Base-by-base conservation (phyloP, 2,888 invertebrate species). In the Drosophila borealis region DNA sequence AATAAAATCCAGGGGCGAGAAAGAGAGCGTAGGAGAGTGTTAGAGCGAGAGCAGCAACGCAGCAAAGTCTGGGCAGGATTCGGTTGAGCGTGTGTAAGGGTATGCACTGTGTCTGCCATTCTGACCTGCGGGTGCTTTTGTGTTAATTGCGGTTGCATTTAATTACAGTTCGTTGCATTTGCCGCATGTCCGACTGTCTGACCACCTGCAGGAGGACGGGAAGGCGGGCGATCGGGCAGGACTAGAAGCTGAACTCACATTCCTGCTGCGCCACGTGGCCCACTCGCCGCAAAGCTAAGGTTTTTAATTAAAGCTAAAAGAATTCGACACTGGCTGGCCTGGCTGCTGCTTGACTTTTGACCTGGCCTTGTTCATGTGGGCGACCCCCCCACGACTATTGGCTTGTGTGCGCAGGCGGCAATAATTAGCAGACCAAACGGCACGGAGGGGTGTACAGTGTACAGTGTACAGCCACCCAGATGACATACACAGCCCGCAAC, bases 81-180 rank as follows among this genome's bases (percentile, higher is more conserved):
- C 11, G 45, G n/a, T 33, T 13, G 49, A 34, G 45, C 42, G 54
- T 54, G 50, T n/a, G 39, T 11, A 34, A 21, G 34, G 39, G 19
- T 41, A 53, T 46, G 61, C 65, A 48, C 59, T 78, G 61, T 81
- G 80, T 85, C 81, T 84, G 81, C 63, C 79, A 70, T 78, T 61
- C 53, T 65, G 87, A 74, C 77, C 89, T 85, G 80, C 78, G 89
- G 82, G 78, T 78, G 80, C 83, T 85, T 88, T 85, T 88, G 85
- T 87, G 88, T 88, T 86, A 86, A 86, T 86, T 86, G 86, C 88
- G 89, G 88, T 85, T 80, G 89, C 88, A 89, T 86, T 89, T 88
- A 80, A 89, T 86, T 86, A 84, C 83, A 88, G 83, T 82, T 73
- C 65, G 88, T 73, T 86, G 83, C 83, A 84, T 75, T 83, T 70